phyloP scores from a whole-genome alignment of 2,888 invertebrate genomes.

The Druceiella hillmani region DNA sequence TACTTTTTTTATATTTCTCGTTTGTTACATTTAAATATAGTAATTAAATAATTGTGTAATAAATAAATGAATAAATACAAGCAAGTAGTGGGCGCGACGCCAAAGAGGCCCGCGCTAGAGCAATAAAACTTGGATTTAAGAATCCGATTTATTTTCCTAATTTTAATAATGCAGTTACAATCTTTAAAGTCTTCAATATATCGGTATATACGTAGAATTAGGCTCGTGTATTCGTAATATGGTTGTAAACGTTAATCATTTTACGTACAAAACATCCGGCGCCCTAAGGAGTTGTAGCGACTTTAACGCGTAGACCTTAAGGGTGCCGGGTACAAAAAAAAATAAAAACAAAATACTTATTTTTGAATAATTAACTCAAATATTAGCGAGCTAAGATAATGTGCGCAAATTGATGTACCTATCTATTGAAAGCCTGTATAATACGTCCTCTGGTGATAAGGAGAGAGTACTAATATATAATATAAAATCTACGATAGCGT shows the following conservation, averaged over 20 bases:
- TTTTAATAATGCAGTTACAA: slow-evolving; percentile 51
- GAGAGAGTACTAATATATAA: slow-evolving; percentile 49
- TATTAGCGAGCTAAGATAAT: too few relatives aligned
- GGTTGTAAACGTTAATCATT: too few relatives aligned
- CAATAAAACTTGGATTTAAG: slow-evolving; percentile 51
- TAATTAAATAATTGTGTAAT: too few relatives aligned
- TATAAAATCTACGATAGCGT: slow-evolving; percentile 39
- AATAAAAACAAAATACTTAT: too few relatives aligned
- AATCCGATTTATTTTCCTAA: slow-evolving; percentile 54
- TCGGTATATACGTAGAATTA: slow-evolving; percentile 49
- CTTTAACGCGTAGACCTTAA: too few relatives aligned
- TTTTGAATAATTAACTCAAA: too few relatives aligned
- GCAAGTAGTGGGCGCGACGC: not conserved
- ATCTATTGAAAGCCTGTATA: slow-evolving; percentile 51
- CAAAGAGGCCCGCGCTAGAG: slow-evolving; percentile 26
- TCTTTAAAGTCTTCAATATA: slow-evolving; percentile 51
- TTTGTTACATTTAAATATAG: slow-evolving; percentile 53
- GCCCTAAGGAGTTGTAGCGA: too few relatives aligned
- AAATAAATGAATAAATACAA: too few relatives aligned
- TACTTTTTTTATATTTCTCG: slow-evolving; percentile 52
- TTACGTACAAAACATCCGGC: too few relatives aligned
- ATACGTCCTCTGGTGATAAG: slow-evolving; percentile 50
- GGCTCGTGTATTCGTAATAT: slow-evolving; percentile 20
- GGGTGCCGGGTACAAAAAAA: too few relatives aligned
- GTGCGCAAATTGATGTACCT: too few relatives aligned